Percentiles rank a stretch among this genome's conserved stretches.
Conservation (phyloP, 2,113 vertebrate genomes). For the Garra rufa region DNA sequence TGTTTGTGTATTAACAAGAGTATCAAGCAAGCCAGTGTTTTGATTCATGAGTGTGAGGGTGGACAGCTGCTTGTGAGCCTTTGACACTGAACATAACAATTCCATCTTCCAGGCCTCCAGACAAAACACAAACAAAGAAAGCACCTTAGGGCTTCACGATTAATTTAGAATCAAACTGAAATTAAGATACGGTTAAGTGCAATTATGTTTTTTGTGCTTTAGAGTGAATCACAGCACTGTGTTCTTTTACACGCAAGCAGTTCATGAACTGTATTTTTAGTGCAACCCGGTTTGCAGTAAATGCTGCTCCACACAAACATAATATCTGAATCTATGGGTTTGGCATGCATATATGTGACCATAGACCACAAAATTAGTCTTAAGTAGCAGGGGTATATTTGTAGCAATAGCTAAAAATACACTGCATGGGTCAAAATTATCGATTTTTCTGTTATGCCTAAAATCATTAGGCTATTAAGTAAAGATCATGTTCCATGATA, state of each 20-base stretch:
- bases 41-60: conserved; percentile 10
- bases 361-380: too few relatives aligned
- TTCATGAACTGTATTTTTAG: background rate
- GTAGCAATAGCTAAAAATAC: too few relatives aligned
- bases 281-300: background rate
- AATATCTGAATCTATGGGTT: background rate
- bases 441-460: too few relatives aligned
- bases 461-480: too few relatives aligned
- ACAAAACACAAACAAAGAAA: conserved; percentile 2
- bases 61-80: background rate
- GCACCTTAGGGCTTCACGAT: background rate
- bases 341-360: too few relatives aligned
- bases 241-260: background rate
- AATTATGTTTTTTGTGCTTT: background rate
- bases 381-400: too few relatives aligned
- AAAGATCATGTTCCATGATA: too few relatives aligned
- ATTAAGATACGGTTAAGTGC: background rate
- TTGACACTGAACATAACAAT: conserved; percentile 2
- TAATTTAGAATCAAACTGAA: background rate
- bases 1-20: background rate
- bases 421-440: too few relatives aligned
- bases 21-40: background rate
- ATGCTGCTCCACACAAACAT: background rate
- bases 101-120: too few relatives aligned
- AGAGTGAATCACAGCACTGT: background rate